Evolutionary conservation across 1,140 invertebrate genomes (phyloP), one percentile per base, ranked within the genome.

Genomic region (Cyphomyrmex costatus): DNA sequence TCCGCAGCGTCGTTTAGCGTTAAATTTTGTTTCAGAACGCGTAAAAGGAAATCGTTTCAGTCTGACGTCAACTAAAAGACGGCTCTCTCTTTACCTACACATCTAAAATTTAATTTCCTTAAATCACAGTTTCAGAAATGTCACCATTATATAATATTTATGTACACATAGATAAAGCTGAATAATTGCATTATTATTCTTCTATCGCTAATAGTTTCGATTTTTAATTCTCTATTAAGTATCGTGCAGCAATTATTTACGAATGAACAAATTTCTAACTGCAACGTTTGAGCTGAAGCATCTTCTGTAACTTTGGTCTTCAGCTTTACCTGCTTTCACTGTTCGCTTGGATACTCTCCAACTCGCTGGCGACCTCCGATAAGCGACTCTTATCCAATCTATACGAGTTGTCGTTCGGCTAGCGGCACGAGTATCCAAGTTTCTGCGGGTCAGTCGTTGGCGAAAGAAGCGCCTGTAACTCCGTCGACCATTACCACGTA

Each of bases 401-500:
- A n/a, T n/a, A 73, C 51, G 24, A n/a, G 33, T 42, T 19, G 14
- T 33, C n/a, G 61, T 10, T 33, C 21, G 4, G 12, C 53, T 12
- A 2, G 63, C 63, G 27, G 24, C 21, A 27, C 19, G 78, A 10
- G 19, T 60, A 71, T 21, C 65, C 36, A 19, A 70, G 66, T 60
- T 82, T 73, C 66, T 19, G 33, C 12, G 12, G 63, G 42, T 88
- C 66, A 78, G 51, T 27, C 63, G 66, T 14, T 68, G 46, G 36
- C 19, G 79, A 73, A 84, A 87, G 66, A 56, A 87, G 60, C 51
- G 49, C 8, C 71, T 83, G 85, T 87, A 89, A 86, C 77, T 88
- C 68, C 42, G 21, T 33, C 74, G 84, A 51, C 89, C 92, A 93
- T 94, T 93, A 93, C 88, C 89, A 73, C 12, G 92, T 94, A 93